Conservation (phyloP, 2,888 invertebrate genomes). For the Drosophila phalerata region DNA sequence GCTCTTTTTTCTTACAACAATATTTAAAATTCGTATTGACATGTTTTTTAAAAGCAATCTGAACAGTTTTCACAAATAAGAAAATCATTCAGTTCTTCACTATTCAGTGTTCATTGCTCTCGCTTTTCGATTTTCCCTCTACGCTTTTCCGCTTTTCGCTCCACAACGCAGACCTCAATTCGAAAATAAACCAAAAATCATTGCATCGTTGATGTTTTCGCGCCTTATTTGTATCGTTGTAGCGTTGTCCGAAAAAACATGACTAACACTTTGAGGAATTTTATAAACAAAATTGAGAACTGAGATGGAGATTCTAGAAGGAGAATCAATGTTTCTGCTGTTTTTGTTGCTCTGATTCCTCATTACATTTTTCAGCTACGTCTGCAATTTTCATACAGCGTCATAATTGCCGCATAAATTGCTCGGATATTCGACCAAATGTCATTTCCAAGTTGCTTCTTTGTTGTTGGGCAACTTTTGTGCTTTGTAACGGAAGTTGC, state of each 20-base stretch:
- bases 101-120: conserved; percentile 45
- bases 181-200: conserved; percentile 59
- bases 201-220: conserved; percentile 58
- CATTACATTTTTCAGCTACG: background rate
- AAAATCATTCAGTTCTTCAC: conserved; percentile 5
- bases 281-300: conserved; percentile 68
- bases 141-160: background rate
- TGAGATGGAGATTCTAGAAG: conserved; percentile 46
- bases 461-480: conserved; percentile 37
- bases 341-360: background rate
- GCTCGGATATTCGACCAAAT: conserved; percentile 46
- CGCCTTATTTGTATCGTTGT: conserved; percentile 78
- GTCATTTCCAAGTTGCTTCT: conserved; percentile 53
- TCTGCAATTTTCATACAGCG: conserved; percentile 35
- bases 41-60: too few relatives aligned
- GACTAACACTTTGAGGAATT: conserved; percentile 69
- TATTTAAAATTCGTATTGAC: too few relatives aligned
- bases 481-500: conserved; percentile 65
- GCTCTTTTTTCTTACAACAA: too few relatives aligned
- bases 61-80: conserved; percentile 1
- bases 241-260: conserved; percentile 41
- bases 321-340: background rate
- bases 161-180: conserved; percentile 48
- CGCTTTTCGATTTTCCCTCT: background rate
- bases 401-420: conserved; percentile 73